phyloP scores from a whole-genome alignment of 2,888 invertebrate genomes.

The Andrena bucephala region DNA sequence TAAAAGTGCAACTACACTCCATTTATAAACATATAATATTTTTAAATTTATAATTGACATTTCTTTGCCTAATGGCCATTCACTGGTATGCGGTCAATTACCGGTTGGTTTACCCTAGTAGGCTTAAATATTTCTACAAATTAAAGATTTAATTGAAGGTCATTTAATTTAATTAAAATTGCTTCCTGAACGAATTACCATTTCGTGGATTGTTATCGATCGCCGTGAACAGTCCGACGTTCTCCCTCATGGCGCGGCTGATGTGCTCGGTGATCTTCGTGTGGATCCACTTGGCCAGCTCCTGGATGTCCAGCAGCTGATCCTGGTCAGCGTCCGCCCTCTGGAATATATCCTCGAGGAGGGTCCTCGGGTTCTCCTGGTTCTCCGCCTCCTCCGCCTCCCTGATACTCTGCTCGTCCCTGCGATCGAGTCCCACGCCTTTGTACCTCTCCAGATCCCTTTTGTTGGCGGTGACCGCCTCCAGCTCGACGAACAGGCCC shows the following conservation, averaged over 20 bases:
- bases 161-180: background rate
- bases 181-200: slow-evolving; percentile 81
- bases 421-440: slow-evolving; percentile 37
- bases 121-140: no score
- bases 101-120: no score
- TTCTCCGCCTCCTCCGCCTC: slow-evolving; percentile 62
- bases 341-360: slow-evolving; percentile 79
- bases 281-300: slow-evolving; percentile 89
- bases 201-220: slow-evolving; percentile 90
- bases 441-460: slow-evolving; percentile 58
- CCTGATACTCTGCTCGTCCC: slow-evolving; percentile 62
- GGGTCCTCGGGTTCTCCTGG: slow-evolving; percentile 70
- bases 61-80: no score
- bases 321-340: slow-evolving; percentile 89
- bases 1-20: no score
- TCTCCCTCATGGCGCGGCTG: slow-evolving; percentile 88
- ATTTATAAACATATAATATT: no score
- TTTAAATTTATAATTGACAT: no score
- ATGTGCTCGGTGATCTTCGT: slow-evolving; percentile 90
- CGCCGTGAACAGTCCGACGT: slow-evolving; percentile 88
- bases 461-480: slow-evolving; percentile 68
- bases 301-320: slow-evolving; percentile 87
- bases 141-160: no score
- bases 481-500: slow-evolving; percentile 77
- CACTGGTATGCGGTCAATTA: no score